Evolutionary conservation across 2,113 vertebrate genomes (phyloP), one percentile per base, ranked within the genome.

Genomic region (Nettapus auritus): DNA sequence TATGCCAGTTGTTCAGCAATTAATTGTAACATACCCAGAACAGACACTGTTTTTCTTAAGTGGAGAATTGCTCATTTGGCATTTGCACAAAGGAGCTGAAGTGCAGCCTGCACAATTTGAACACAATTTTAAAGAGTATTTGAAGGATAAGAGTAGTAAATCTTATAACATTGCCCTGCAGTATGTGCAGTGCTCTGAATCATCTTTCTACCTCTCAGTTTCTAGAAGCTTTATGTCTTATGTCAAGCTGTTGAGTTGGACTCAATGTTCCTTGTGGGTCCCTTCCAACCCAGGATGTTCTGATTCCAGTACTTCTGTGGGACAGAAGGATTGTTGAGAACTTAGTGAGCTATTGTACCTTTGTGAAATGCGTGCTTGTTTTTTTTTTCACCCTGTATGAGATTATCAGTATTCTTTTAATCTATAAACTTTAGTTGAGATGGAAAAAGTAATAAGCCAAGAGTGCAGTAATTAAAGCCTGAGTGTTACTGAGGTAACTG

Each of bases 401-500:
- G 66, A 40, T 91, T 63, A 89, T 79, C 62, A 77, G 11, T 55
- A 10, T 84, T 82, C 60, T 56, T 74, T 60, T 82, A 64, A 90
- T 92, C 82, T 92, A 9, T 94, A 90, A 96, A 69, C 42, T 67
- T n/a, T 11, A 34, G 15, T 74, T 71, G 74, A 84, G 83, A n/a
- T 64, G 55, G 82, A 66, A 83, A 76, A 68, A 71, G 63, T 29
- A 70, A 29, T 64, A 64, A 92, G 68, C 50, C 89, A 59, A 81
- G 80, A 53, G 48, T 78, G 55, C 71, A 73, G 40, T 88, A 94
- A 86, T 93, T 87, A 95, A 96, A 86, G 52, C 38, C 71, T 28
- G 68, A 85, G 53, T 64, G 74, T 94, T 57, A 34, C 62, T 57
- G 82, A 0, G 25, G 68, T 77, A 90, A 53, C 80, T 94, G 86